Percentiles rank a stretch among this genome's conserved stretches.
Evolutionary conservation across 2,888 invertebrate genomes (phyloP).

Genomic region (Boloria selene): DNA sequence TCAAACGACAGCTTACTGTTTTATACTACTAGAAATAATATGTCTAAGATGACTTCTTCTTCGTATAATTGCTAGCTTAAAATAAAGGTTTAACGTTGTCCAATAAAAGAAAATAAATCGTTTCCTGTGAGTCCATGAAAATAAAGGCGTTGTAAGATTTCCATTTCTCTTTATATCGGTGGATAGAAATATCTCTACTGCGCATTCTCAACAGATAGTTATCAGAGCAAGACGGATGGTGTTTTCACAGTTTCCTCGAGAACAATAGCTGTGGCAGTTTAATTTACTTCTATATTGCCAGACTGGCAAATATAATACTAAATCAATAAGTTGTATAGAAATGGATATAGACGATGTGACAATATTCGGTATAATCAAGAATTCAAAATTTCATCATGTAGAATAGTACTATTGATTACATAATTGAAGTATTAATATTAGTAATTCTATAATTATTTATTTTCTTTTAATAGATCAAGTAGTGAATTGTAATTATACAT

Average conservation of each 20-base stretch:
- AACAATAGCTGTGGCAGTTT: constrained; percentile 50
- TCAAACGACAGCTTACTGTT: constrained; percentile 3
- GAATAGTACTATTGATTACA: no score
- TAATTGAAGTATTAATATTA: background rate
- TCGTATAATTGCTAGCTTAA: background rate
- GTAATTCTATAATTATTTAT: background rate
- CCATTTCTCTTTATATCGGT: constrained; percentile 43
- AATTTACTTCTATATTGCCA: constrained; percentile 51
- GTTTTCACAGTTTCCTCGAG: constrained; percentile 52
- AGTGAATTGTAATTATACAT: constrained; percentile 7
- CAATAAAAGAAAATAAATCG: background rate
- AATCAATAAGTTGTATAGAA: constrained; percentile 29
- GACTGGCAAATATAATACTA: constrained; percentile 38
- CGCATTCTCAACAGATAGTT: constrained; percentile 54
- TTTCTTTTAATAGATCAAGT: background rate
- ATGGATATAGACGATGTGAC: constrained; percentile 7
- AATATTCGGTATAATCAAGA: no score
- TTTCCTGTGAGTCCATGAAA: constrained; percentile 15
- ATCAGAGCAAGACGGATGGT: constrained; percentile 64
- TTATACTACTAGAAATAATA: constrained; percentile 1
- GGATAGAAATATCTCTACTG: constrained; percentile 46
- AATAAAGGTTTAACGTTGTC: constrained; percentile 1
- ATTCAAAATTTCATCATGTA: no score
- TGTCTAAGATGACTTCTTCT: background rate
- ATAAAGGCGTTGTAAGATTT: constrained; percentile 25